Base-by-base conservation (phyloP, 2,113 vertebrate genomes). In the Pseudopodoces humilis region DNA sequence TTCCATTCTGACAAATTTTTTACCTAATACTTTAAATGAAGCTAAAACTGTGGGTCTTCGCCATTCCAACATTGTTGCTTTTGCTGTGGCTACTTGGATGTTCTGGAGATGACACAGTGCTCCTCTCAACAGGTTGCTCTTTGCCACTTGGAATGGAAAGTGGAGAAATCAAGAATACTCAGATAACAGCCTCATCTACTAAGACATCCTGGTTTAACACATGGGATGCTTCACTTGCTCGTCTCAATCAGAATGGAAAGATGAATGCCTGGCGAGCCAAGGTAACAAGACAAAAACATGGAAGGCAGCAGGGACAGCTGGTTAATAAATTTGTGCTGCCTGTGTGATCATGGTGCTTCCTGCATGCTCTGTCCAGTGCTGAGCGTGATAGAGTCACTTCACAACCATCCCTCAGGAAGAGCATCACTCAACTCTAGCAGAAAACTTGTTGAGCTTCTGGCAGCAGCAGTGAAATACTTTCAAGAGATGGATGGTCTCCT, bases 141-240 rank as follows among this genome's bases (percentile, higher is more conserved):
- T 97, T 98, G 83, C 98, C 99, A 30, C 92, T 99, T 86, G 99
- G 99, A 93, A 98, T 99, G 97, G 98, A 99, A 97, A 98, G 65
- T 10, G 83, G 97, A 43, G 49, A 79, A 69, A 99, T 99, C 67
- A 68, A 88, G 65, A 97, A 98, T 49, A 33, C 33, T 17, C 97
- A 85, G 62, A 98, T 99, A 93, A 98, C 97, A 63, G 99, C 98
- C 78, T 99, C 99, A 16, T 98, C 99, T 69, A 46, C 62, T 50
- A 97, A 96, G 83, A 74, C 90, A 83, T 98, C 88, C 87, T 99
- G 98, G 98, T 98, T 96, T 76, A 90, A 59, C 62, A 50, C 95
- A 5, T 99, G 99, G 99, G 86, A 85, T 5, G 96, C 99, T 28
- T 98, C 95, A 4, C 96, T 98, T 3, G 99, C 98, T 47, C 98